These are phyloP conservation scores for Luffia ferchaultella DNA, from an alignment of 2,888 invertebrate species.

Conservation along the genomic window DNA sequence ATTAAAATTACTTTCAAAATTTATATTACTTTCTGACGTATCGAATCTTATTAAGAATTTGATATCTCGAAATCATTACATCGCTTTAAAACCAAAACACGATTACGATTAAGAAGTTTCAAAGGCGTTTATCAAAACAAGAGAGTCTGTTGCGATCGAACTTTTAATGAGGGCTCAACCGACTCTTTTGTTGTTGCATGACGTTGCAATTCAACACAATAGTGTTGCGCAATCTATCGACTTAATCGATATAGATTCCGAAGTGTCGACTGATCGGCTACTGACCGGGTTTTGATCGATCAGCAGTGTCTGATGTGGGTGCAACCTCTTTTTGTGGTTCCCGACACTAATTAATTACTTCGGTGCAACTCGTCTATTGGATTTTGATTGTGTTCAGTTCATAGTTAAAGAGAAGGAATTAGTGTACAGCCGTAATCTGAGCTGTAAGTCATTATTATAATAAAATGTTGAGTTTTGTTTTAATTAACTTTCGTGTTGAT, in stretches of 20 bases:
- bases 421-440: too few species aligned
- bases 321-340: background rate
- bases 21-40: too few species aligned
- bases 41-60: too few species aligned
- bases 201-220: constrained; percentile 56
- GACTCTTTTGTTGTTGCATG: constrained; percentile 56
- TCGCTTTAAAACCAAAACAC: background rate
- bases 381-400: too few species aligned
- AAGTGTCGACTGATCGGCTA: constrained; percentile 59
- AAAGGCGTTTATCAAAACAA: constrained; percentile 58
- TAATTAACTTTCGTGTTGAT: too few species aligned
- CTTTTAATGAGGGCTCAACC: constrained; percentile 66
- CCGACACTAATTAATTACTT: background rate
- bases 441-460: too few species aligned
- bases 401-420: too few species aligned
- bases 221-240: constrained; percentile 62
- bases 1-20: too few species aligned
- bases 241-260: constrained; percentile 64
- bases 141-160: constrained; percentile 54
- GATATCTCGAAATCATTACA: too few species aligned
- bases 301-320: constrained; percentile 29
- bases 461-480: too few species aligned
- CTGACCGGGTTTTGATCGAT: constrained; percentile 65
- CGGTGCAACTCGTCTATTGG: background rate
- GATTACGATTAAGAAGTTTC: constrained; percentile 12